Percentiles rank a stretch among this genome's conserved stretches.
Evolutionary conservation across 2,888 invertebrate species (phyloP).

Genomic region (Drepanosiphum platanoidis): DNA sequence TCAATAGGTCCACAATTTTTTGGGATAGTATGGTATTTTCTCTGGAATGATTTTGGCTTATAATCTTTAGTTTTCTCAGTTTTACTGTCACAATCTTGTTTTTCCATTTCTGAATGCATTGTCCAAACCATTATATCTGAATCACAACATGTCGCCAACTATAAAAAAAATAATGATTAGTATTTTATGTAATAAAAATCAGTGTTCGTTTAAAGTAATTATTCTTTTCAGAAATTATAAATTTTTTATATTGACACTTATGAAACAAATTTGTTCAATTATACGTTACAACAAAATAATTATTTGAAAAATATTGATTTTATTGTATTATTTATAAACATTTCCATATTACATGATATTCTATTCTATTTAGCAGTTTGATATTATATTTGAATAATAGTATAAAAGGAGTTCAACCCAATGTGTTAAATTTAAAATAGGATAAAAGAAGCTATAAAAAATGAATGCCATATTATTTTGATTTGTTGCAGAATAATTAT

Average conservation of each 20-base stretch:
- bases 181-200: not conserved
- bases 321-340: not conserved
- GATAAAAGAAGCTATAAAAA: too few species aligned
- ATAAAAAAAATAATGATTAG: not conserved
- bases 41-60: not conserved
- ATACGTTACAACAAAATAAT: not conserved
- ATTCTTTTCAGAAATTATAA: not conserved
- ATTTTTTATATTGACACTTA: not conserved
- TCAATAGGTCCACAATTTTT: not conserved
- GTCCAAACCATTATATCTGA: slow-evolving; percentile 16
- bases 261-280: too few species aligned
- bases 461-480: too few species aligned
- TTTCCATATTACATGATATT: not conserved
- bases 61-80: not conserved
- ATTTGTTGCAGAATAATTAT: too few species aligned
- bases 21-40: not conserved
- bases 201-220: not conserved
- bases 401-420: too few species aligned
- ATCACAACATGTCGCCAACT: slow-evolving; percentile 34
- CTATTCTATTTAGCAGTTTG: too few species aligned
- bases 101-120: not conserved
- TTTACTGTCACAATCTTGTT: too few species aligned
- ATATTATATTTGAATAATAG: too few species aligned
- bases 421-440: too few species aligned
- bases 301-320: not conserved